Evolutionary conservation across 2,113 vertebrate genomes (phyloP).

Genomic region (Mellivora capensis): DNA sequence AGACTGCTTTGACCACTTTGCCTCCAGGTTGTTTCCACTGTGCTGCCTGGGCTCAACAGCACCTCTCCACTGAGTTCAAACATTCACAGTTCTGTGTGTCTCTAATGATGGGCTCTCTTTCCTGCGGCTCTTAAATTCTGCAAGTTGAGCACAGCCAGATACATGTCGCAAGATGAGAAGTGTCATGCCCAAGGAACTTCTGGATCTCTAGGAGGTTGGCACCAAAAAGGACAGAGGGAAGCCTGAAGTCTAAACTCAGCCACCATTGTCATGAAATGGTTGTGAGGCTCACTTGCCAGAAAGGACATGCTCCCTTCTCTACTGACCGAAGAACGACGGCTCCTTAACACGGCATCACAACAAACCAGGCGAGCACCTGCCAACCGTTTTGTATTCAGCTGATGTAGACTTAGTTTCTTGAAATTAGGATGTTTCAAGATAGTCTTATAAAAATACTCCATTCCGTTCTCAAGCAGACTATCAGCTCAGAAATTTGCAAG

Average conservation of each 20-base stretch:
- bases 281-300: background rate
- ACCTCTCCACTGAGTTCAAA: background rate
- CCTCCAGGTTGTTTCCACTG: background rate
- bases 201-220: conserved; percentile 32
- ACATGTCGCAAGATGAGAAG: conserved; percentile 27
- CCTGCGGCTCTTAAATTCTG: background rate
- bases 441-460: conserved; percentile 64
- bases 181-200: background rate
- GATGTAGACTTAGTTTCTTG: conserved; percentile 39
- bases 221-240: background rate
- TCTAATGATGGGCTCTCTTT: background rate
- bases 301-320: background rate
- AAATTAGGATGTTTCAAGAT: conserved; percentile 56
- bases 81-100: background rate
- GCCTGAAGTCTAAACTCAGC: background rate
- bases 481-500: background rate
- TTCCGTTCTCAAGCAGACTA: background rate
- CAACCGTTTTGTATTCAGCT: conserved; percentile 43
- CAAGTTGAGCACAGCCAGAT: conserved; percentile 6
- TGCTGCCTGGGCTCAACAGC: background rate
- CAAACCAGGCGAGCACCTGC: background rate
- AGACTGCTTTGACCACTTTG: background rate
- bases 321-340: background rate
- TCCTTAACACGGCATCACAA: background rate
- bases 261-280: background rate